Percentiles rank a stretch among this genome's conserved stretches.
phyloP scores from a whole-genome alignment of 1,140 invertebrate species.

The Solenopsis invicta region DNA sequence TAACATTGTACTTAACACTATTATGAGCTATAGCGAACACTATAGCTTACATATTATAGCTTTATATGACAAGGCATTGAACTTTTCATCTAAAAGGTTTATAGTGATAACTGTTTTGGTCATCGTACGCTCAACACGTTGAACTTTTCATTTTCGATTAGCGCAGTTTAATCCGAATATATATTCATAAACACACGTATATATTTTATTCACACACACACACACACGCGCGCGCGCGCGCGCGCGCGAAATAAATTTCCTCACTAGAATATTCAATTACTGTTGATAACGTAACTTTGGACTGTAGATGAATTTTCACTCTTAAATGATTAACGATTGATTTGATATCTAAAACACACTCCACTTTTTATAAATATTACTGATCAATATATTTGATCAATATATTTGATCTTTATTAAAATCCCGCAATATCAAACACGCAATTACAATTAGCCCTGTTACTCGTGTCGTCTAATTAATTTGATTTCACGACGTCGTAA shows the following conservation, averaged over 20 bases:
- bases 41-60: not conserved
- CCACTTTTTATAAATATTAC: not conserved
- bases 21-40: not conserved
- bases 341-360: not conserved
- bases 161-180: not conserved
- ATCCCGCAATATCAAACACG: not conserved
- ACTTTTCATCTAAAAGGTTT: not conserved
- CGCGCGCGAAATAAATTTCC: not conserved
- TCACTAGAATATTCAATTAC: not conserved
- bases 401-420: not conserved
- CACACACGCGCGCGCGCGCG: too few species aligned
- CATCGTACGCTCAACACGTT: not conserved
- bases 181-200: not conserved
- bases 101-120: not conserved
- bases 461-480: constrained; percentile 21
- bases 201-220: too few species aligned
- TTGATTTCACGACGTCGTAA: constrained; percentile 42
- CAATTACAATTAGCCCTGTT: not conserved
- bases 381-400: not conserved
- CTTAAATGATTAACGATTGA: not conserved
- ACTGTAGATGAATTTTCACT: not conserved
- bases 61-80: not conserved
- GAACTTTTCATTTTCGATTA: constrained; percentile 1
- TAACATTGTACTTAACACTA: not conserved
- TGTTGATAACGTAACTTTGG: not conserved